Conservation (phyloP, 2,797 vertebrate genomes). For the Capromys pilorides region DNA sequence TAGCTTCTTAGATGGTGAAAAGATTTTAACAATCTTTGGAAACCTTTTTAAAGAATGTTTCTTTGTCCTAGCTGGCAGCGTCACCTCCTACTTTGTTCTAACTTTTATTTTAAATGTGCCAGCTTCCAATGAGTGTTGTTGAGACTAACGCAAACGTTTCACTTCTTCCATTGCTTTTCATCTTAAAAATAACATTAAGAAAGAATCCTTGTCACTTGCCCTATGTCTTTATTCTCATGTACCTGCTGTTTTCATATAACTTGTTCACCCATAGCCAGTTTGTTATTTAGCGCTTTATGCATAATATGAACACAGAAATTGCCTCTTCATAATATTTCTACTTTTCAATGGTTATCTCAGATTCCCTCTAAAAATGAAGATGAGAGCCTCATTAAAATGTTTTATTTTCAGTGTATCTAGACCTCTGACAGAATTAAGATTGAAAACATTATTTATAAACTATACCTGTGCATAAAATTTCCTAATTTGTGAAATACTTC, state of each 20-base stretch:
- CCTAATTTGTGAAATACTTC: background rate
- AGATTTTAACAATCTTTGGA: conserved; percentile 5
- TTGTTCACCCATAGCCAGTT: background rate
- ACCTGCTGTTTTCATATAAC: background rate
- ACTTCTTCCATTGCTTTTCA: background rate
- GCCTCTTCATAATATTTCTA: background rate
- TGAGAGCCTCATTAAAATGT: conserved; percentile 3
- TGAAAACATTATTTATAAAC: background rate
- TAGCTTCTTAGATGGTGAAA: background rate
- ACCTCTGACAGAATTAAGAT: conserved; percentile 40
- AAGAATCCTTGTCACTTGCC: background rate
- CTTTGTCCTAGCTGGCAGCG: background rate
- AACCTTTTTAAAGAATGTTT: conserved; percentile 41
- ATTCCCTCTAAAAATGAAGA: conserved; percentile 51
- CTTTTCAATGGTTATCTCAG: conserved; percentile 18
- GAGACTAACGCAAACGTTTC: background rate
- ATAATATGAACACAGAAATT: background rate
- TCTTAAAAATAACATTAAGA: background rate
- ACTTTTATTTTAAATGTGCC: background rate
- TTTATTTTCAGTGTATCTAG: background rate
- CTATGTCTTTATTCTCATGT: conserved; percentile 4
- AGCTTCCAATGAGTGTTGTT: background rate
- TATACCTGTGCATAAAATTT: background rate
- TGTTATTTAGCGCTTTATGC: background rate
- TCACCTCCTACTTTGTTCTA: background rate